Percentiles rank a stretch among this genome's conserved stretches.
phyloP scores from a whole-genome alignment of 2,888 invertebrate genomes.

The Drosophila pseudotakahashii region DNA sequence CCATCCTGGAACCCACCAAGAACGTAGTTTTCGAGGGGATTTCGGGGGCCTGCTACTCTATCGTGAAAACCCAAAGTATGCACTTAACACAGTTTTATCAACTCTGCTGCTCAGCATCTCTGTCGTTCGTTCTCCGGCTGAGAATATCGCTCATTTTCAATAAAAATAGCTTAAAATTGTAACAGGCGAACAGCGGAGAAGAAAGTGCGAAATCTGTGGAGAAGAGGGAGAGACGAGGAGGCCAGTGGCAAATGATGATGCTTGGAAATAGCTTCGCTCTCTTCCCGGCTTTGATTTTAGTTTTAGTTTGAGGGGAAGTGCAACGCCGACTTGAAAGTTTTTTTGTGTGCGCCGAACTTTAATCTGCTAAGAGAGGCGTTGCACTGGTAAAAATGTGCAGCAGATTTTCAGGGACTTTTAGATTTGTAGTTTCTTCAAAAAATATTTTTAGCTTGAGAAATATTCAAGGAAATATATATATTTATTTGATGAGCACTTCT shows the following conservation, averaged over 20 bases:
- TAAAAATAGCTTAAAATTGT: constrained; percentile 80
- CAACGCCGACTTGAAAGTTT: constrained; percentile 38
- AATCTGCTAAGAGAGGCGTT: constrained; percentile 14
- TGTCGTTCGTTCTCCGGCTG: constrained; percentile 32
- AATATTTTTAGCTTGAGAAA: too few species aligned
- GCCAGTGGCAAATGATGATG: constrained; percentile 38
- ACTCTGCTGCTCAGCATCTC: constrained; percentile 13
- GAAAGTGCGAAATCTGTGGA: constrained; percentile 22
- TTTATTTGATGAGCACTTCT: too few species aligned
- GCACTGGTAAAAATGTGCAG: constrained; percentile 5
- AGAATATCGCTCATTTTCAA: constrained; percentile 78
- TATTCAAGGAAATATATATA: too few species aligned
- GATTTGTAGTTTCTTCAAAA: too few species aligned
- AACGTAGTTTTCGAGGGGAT: constrained; percentile 33
- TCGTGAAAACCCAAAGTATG: constrained; percentile 35
- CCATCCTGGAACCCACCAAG: constrained; percentile 55
- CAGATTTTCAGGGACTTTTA: background rate
- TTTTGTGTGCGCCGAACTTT: constrained; percentile 28
- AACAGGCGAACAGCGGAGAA: constrained; percentile 69
- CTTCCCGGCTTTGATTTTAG: constrained; percentile 30
- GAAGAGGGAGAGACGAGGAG: constrained; percentile 12
- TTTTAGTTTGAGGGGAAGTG: constrained; percentile 35
- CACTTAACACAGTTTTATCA: constrained; percentile 72
- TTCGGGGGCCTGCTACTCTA: constrained; percentile 33
- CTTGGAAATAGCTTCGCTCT: constrained; percentile 29